Evolutionary conservation across 2,888 invertebrate genomes (phyloP).

Genomic region (Alentia gelatinosa): DNA sequence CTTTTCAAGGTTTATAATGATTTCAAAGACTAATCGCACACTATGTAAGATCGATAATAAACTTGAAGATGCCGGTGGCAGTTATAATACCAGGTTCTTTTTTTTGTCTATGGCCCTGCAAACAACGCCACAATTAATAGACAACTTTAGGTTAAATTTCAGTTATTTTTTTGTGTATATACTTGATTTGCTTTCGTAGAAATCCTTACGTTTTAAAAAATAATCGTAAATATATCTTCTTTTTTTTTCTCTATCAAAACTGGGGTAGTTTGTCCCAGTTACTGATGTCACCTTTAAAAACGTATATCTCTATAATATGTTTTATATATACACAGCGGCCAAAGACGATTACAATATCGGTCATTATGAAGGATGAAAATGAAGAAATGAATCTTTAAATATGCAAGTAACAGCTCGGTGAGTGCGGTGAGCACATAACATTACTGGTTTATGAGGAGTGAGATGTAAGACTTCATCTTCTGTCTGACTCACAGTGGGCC

Average conservation of each 20-base stretch:
- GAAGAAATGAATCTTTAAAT: conserved; percentile 29
- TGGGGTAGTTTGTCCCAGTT: neutral
- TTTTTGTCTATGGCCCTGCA: no score
- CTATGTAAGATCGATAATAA: no score
- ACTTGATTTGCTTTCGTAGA: neutral
- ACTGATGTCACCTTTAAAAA: neutral
- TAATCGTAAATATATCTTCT: no score
- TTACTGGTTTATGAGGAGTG: conserved; percentile 10
- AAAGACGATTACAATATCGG: neutral
- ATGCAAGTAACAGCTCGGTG: neutral
- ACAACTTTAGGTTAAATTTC: neutral
- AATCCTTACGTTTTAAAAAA: no score
- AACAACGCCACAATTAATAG: no score
- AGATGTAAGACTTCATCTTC: neutral
- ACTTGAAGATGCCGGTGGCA: no score
- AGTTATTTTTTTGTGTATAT: neutral
- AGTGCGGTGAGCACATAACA: neutral
- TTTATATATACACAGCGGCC: neutral
- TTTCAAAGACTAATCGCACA: no score
- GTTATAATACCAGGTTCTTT: no score
- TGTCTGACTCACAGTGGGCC: conserved; percentile 12
- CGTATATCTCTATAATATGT: neutral
- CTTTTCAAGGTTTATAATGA: no score
- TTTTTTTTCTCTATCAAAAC: neutral
- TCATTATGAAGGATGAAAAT: conserved; percentile 14